phyloP scores from a whole-genome alignment of 1,140 invertebrate species.

The Panulirus ornatus region DNA sequence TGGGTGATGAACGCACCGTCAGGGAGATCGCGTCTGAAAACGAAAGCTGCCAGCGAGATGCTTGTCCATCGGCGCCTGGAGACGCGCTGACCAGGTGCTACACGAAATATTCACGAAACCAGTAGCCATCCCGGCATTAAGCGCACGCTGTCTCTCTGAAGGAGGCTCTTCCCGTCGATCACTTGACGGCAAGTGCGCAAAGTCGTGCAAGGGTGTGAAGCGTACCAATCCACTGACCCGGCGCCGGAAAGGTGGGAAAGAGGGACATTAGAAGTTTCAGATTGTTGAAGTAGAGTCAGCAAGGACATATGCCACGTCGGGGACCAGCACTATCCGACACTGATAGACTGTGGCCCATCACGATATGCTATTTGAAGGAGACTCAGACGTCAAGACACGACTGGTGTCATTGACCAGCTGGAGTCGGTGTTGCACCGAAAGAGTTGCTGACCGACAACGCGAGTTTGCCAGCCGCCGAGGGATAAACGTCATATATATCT shows the following conservation, averaged over 20 bases:
- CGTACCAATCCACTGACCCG: constrained; percentile 4
- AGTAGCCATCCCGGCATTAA: constrained; percentile 6
- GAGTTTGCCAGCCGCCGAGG: constrained; percentile 15
- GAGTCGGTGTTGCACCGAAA: neutral
- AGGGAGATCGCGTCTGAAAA: too few species aligned
- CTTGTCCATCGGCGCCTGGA: neutral
- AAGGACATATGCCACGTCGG: constrained; percentile 21
- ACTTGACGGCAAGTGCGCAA: too few species aligned
- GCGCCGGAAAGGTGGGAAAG: neutral
- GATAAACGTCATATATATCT: constrained; percentile 2
- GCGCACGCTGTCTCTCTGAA: constrained; percentile 20
- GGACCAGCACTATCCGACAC: too few species aligned
- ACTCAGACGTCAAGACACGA: too few species aligned
- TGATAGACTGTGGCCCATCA: too few species aligned
- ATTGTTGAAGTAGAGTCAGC: neutral
- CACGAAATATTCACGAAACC: constrained; percentile 6
- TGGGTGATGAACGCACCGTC: neutral
- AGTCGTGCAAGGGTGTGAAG: neutral
- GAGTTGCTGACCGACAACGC: constrained; percentile 31
- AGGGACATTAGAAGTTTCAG: neutral
- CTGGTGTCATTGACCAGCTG: too few species aligned
- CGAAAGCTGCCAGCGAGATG: too few species aligned
- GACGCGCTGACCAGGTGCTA: neutral
- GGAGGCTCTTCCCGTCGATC: too few species aligned
- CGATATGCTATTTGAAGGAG: too few species aligned